Evolutionary conservation across 1,140 invertebrate species (phyloP).

Genomic region (Oncopeltus fasciatus): DNA sequence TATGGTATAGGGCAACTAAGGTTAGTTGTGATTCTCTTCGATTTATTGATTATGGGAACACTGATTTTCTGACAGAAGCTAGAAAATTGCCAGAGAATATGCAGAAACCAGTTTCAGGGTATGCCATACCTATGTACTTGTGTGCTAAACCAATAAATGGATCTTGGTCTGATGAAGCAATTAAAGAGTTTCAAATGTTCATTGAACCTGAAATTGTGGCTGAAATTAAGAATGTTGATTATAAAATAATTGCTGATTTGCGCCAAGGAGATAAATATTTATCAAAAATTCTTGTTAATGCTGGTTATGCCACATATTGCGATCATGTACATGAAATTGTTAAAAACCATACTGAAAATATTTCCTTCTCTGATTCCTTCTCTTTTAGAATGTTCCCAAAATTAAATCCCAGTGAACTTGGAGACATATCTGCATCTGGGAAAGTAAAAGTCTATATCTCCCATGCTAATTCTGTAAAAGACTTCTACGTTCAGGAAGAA

Average conservation of each 20-base stretch:
- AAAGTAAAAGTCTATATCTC: constrained; percentile 25
- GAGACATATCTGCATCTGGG: neutral
- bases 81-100: constrained; percentile 38
- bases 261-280: constrained; percentile 10
- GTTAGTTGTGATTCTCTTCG: constrained; percentile 38
- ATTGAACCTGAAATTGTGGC: constrained; percentile 32
- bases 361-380: neutral
- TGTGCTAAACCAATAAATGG: constrained; percentile 45
- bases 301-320: neutral
- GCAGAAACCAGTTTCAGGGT: constrained; percentile 33
- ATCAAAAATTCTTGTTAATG: constrained; percentile 17
- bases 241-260: constrained; percentile 20
- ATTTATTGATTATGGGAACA: constrained; percentile 74
- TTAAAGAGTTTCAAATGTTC: constrained; percentile 39
- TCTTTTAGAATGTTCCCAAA: neutral
- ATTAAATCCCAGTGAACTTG: neutral
- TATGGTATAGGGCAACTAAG: constrained; percentile 49
- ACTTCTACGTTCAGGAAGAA: constrained; percentile 17
- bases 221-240: constrained; percentile 26
- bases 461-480: constrained; percentile 6
- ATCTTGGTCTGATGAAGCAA: constrained; percentile 48
- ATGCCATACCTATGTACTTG: constrained; percentile 45
- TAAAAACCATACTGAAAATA: neutral
- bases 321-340: constrained; percentile 24
- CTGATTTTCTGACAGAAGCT: constrained; percentile 42